phyloP scores from a whole-genome alignment of 2,888 invertebrate species.

The Agrotis clavis region DNA sequence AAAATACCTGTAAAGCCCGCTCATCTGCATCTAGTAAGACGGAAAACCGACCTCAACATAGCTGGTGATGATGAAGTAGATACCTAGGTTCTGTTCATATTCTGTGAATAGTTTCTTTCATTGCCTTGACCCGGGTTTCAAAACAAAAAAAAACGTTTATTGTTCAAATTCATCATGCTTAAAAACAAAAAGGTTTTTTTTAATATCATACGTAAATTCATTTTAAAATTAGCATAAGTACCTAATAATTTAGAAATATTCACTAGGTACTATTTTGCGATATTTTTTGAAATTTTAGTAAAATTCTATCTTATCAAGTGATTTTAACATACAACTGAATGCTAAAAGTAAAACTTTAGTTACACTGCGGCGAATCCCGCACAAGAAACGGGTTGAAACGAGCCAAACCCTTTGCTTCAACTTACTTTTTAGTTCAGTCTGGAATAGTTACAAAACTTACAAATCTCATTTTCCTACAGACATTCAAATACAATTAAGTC shows the following conservation, averaged over 20 bases:
- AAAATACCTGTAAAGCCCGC: too few relatives aligned
- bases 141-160: conserved; percentile 16
- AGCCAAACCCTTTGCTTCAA: too few relatives aligned
- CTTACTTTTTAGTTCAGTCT: neutral
- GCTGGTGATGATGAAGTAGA: neutral
- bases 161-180: conserved; percentile 35
- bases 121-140: neutral
- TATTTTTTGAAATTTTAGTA: neutral
- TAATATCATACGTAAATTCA: conserved; percentile 8
- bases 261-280: neutral
- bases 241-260: conserved; percentile 15
- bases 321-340: neutral
- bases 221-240: conserved; percentile 12
- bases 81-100: neutral
- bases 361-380: too few relatives aligned
- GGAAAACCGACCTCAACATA: too few relatives aligned
- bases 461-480: too few relatives aligned
- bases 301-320: too few relatives aligned
- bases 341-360: neutral
- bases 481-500: too few relatives aligned
- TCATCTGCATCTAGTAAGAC: too few relatives aligned
- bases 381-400: too few relatives aligned
- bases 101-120: neutral
- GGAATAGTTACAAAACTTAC: neutral
- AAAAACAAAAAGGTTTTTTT: conserved; percentile 4